Base-by-base conservation (phyloP, 1,140 invertebrate genomes). In the Ruditapes philippinarum region DNA sequence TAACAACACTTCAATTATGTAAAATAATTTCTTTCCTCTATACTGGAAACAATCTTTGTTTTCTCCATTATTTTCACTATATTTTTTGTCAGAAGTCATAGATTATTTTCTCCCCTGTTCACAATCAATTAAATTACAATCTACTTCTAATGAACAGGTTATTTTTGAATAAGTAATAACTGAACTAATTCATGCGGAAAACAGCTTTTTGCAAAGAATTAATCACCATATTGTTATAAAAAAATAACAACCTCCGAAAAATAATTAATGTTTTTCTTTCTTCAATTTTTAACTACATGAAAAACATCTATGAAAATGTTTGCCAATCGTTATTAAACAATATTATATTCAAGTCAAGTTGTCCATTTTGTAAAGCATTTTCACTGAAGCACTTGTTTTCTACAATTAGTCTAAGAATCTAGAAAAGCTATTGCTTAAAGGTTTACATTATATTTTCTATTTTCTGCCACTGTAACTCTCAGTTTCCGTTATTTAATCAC, bases 101-200 rank as follows among this genome's bases (percentile, higher is more conserved):
- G 28, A 62, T 70, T 38, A 54, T 51, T 78, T 51, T 36, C 42
- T 78, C 45, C 54, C 36, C 49, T 49, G 36, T 78, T 31, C 49
- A 22, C 31, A 51, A 54, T 78, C 74, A 54, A 78, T 78, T 78
- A 54, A 22, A 54, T 1, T 54, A 17, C 31, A 54, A 49, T 33
- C 31, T 33, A 12, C n/a, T 49, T 31, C 49, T 51, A 51, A 78
- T 51, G 42, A 25, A 49, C n/a, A 36, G 12, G 3, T 9, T 78
- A 25, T 51, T 78, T 49, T n/a, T 25, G 4, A 36, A 78, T 36
- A 78, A 54, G 74, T 38, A 78, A 78, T 78, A 51, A 33, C 45
- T 54, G 14, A 14, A 36, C n/a, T 54, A 51, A 78, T 57, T 78
- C 45, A 78, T 25, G 74, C 74, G 45, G 74, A 78, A 78, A 78